phyloP scores from a whole-genome alignment of 2,113 vertebrate genomes.

The Malurus elegans region DNA sequence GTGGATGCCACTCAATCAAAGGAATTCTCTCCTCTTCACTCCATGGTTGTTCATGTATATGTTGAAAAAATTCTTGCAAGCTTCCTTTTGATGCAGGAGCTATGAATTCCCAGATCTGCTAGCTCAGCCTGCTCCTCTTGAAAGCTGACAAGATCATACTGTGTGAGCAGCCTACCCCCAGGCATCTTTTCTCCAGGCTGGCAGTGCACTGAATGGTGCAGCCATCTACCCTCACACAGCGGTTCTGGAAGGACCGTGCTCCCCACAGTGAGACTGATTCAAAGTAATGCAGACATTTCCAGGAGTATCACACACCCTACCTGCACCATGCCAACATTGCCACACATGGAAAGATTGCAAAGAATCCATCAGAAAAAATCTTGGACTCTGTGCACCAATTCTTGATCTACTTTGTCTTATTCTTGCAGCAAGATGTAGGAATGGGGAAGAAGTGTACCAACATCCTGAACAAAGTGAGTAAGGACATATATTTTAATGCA shows the following conservation, averaged over 20 bases:
- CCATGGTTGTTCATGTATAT: neutral
- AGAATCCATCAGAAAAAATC: neutral
- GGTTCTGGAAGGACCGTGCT: neutral
- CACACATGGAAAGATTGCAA: neutral
- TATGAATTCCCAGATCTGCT: neutral
- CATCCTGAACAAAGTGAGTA: neutral
- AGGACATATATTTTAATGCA: neutral
- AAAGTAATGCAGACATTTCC: neutral
- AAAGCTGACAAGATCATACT: neutral
- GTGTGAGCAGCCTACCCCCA: neutral
- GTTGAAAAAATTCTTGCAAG: neutral
- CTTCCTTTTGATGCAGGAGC: neutral
- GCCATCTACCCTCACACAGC: neutral
- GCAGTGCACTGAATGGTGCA: neutral
- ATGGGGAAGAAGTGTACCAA: neutral
- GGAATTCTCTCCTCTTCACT: neutral
- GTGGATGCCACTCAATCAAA: neutral
- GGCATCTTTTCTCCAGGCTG: neutral
- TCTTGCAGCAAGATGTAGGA: neutral
- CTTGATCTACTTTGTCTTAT: neutral
- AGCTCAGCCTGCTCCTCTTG: neutral
- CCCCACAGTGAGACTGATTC: fast-evolving
- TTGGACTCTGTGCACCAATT: neutral
- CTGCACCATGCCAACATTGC: neutral
- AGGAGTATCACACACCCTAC: neutral